Conservation (phyloP, 2,113 vertebrate genomes). For the Grus americana region DNA sequence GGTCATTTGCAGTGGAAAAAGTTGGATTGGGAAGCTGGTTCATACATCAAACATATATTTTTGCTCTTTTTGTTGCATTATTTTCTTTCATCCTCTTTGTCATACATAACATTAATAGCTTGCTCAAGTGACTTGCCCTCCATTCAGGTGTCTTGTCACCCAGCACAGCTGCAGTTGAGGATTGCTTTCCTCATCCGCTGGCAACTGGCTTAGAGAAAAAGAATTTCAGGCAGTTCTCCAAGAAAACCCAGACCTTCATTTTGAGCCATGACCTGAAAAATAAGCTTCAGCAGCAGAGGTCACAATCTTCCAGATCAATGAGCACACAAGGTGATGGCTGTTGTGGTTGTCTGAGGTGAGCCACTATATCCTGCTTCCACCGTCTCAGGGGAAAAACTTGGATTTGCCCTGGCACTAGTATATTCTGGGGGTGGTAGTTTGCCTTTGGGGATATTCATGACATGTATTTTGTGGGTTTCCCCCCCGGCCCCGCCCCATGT, state of each 20-base stretch:
- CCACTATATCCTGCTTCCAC: background rate
- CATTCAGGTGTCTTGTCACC: background rate
- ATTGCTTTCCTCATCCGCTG: background rate
- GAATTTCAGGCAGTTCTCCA: background rate
- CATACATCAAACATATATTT: background rate
- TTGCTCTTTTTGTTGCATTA: background rate
- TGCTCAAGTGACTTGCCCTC: background rate
- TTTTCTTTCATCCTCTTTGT: background rate
- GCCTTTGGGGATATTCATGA: background rate
- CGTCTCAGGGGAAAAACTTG: background rate
- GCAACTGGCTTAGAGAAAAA: background rate
- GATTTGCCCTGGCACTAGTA: background rate
- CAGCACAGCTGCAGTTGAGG: background rate
- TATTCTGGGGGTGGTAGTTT: background rate
- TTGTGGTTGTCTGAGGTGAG: background rate
- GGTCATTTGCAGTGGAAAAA: background rate
- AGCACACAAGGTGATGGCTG: background rate
- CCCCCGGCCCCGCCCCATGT: accelerated
- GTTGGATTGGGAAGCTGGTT: background rate
- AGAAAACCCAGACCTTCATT: background rate
- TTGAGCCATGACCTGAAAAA: background rate
- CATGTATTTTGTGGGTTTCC: background rate
- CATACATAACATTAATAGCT: background rate
- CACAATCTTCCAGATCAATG: background rate
- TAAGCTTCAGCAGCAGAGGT: background rate